Conservation (phyloP, 2,888 invertebrate genomes). For the Drosophila tanythrix region DNA sequence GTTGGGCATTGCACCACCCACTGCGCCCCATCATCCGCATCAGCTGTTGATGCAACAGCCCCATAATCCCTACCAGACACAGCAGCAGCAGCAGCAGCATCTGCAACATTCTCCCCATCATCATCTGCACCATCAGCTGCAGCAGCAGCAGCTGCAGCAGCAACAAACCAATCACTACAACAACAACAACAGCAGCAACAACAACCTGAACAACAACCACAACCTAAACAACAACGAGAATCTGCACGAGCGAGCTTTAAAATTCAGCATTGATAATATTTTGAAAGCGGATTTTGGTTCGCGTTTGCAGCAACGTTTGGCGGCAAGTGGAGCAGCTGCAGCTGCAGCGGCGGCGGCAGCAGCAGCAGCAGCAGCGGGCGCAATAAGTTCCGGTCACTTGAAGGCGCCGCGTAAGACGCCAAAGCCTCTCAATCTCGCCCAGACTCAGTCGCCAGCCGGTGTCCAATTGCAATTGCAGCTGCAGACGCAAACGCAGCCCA, state of each 20-base stretch:
- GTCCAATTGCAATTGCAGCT: conserved; percentile 56
- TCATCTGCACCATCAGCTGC: conserved; percentile 32
- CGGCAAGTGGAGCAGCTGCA: conserved; percentile 24
- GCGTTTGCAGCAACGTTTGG: conserved; percentile 59
- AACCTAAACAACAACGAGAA: conserved; percentile 81
- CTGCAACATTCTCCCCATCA: conserved; percentile 36
- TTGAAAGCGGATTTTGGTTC: conserved; percentile 92
- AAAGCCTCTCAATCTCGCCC: conserved; percentile 62
- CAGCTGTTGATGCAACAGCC: conserved; percentile 53
- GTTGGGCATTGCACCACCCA: conserved; percentile 54
- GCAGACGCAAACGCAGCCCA: conserved; percentile 68
- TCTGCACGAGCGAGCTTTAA: conserved; percentile 87
- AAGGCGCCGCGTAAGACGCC: conserved; percentile 58
- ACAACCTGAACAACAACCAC: conserved; percentile 54
- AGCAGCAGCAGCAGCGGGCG: conserved; percentile 12
- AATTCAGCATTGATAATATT: conserved; percentile 95
- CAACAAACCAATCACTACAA: conserved; percentile 60
- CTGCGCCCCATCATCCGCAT: conserved; percentile 10
- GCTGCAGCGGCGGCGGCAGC: not conserved
- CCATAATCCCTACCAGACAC: conserved; percentile 44
- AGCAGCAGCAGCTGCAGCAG: conserved; percentile 56
- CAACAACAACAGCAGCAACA: conserved; percentile 60
- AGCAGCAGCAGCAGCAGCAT: conserved; percentile 80
- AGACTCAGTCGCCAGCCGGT: conserved; percentile 26
- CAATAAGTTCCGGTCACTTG: conserved; percentile 21